These are phyloP conservation scores for Melangyna quadrimaculata DNA, from an alignment of 2,888 invertebrate species.

Conservation along the genomic window DNA sequence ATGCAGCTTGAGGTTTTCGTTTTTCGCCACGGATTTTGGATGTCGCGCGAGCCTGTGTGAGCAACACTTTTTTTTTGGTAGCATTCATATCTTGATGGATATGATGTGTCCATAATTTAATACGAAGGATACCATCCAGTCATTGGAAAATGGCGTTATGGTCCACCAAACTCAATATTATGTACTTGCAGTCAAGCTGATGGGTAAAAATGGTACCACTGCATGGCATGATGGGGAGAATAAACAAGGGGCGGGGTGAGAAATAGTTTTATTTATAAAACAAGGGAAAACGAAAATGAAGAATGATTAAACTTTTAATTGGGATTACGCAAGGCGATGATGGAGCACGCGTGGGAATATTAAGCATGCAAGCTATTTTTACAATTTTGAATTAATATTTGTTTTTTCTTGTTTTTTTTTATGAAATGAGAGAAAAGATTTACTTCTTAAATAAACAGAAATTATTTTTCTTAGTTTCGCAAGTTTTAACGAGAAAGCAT, in stretches of 20 bases:
- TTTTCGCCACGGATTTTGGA: constrained; percentile 34
- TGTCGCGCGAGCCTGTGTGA: constrained; percentile 28
- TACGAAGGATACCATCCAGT: constrained; percentile 18
- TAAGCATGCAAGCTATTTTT: constrained; percentile 39
- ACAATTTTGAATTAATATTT: constrained; percentile 15
- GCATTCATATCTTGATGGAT: constrained; percentile 55
- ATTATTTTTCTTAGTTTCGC: not conserved
- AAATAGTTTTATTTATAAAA: not conserved
- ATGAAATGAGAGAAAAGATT: constrained; percentile 5
- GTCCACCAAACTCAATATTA: constrained; percentile 23
- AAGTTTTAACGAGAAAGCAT: not conserved
- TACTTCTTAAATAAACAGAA: not conserved
- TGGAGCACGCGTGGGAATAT: constrained; percentile 48
- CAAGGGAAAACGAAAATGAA: not conserved
- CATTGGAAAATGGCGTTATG: not conserved
- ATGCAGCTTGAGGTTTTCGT: constrained; percentile 24
- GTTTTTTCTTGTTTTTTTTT: not conserved
- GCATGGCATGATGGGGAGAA: not conserved
- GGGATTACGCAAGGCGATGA: constrained; percentile 48
- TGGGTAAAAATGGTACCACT: not conserved
- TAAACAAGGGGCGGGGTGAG: not conserved
- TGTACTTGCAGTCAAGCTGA: constrained; percentile 26
- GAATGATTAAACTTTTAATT: constrained; percentile 55
- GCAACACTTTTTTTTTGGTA: not conserved
- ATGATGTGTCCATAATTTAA: constrained; percentile 51